Conservation (phyloP, 2,113 vertebrate genomes). For the Alethe castanea region DNA sequence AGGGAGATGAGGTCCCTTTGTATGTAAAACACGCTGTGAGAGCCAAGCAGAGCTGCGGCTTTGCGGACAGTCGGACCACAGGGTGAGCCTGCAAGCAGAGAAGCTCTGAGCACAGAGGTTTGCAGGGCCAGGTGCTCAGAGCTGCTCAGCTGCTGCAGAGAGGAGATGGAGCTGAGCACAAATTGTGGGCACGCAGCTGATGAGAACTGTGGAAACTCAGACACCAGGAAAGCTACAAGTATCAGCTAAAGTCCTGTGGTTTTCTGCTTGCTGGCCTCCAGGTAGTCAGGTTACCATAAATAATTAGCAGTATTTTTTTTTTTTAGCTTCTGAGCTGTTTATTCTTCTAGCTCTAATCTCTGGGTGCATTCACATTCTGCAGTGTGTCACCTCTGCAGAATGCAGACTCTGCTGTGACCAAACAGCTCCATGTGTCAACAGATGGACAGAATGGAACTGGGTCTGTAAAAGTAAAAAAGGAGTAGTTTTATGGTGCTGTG, state of each 20-base stretch:
- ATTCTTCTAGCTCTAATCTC: background rate
- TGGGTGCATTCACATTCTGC: rapidly evolving
- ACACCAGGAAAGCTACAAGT: background rate
- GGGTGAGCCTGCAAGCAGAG: background rate
- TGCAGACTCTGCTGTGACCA: background rate
- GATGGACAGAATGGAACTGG: background rate
- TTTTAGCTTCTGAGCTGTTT: background rate
- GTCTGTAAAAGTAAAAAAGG: background rate
- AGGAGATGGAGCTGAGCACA: background rate
- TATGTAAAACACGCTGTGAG: background rate
- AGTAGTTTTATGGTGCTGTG: background rate
- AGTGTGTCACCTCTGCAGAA: background rate
- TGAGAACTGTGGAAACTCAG: background rate
- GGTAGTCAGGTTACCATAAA: background rate
- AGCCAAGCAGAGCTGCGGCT: background rate
- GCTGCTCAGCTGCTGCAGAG: background rate
- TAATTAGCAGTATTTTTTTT: background rate
- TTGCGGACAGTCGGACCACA: rapidly evolving
- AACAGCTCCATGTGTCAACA: background rate
- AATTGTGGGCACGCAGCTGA: background rate
- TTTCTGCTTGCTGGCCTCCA: background rate
- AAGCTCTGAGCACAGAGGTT: background rate
- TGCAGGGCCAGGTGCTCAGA: background rate
- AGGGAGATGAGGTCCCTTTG: background rate
- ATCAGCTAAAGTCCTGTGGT: background rate